Evolutionary conservation across 2,797 vertebrate genomes (phyloP).

Genomic region (Anableps anableps): DNA sequence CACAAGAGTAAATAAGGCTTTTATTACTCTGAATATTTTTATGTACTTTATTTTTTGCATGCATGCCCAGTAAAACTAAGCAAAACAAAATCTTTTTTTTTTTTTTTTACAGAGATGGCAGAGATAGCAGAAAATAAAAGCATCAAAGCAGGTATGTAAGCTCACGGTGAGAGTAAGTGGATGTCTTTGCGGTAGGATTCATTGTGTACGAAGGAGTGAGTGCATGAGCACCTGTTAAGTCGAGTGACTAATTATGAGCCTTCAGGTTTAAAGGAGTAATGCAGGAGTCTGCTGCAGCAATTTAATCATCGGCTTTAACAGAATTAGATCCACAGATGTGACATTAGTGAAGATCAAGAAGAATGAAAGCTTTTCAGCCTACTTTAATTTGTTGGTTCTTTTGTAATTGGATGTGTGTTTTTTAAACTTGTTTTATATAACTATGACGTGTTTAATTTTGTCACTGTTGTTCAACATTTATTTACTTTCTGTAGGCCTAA

Average conservation of each 20-base stretch:
- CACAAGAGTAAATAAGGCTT: neutral
- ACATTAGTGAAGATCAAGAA: conserved; percentile 23
- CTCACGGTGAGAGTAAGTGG: neutral
- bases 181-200: neutral
- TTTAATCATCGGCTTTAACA: conserved; percentile 20
- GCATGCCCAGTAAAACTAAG: neutral
- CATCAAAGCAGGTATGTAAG: neutral
- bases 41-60: neutral
- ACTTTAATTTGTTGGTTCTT: conserved; percentile 12
- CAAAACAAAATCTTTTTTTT: neutral
- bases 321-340: conserved; percentile 8
- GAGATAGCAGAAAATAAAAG: neutral
- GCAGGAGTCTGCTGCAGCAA: conserved; percentile 7
- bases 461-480: neutral
- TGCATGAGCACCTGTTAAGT: neutral
- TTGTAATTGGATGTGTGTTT: conserved; percentile 15
- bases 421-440: conserved; percentile 10
- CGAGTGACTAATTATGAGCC: conserved; percentile 15
- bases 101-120: too few species aligned
- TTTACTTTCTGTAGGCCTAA: neutral
- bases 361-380: conserved; percentile 18
- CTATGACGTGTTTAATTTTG: neutral
- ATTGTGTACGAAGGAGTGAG: neutral
- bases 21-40: neutral
- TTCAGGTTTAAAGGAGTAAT: conserved; percentile 19